phyloP scores from a whole-genome alignment of 2,113 vertebrate species.

The Coturnix japonica region DNA sequence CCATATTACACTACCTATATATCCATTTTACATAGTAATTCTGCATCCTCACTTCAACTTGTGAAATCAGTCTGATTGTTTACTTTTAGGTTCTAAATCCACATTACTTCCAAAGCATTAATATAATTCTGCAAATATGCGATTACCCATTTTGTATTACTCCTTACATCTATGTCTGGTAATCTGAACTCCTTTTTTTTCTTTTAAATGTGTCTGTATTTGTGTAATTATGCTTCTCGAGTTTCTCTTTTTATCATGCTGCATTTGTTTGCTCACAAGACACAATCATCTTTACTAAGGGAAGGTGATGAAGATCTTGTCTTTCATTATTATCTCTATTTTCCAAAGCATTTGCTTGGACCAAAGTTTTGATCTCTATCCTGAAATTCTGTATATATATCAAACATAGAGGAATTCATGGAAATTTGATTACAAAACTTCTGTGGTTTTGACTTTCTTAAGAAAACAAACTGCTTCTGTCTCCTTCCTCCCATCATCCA shows the following conservation, averaged over 20 bases:
- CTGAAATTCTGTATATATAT: not conserved
- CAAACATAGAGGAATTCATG: not conserved
- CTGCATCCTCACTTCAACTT: slow-evolving; percentile 50
- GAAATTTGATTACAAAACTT: not conserved
- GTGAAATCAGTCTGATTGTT: slow-evolving; percentile 63
- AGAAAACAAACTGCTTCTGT: not conserved
- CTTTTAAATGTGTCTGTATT: not conserved
- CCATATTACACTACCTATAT: slow-evolving; percentile 63
- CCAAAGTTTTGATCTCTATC: not conserved
- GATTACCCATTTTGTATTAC: slow-evolving; percentile 52
- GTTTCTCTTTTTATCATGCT: not conserved
- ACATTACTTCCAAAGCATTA: slow-evolving; percentile 52
- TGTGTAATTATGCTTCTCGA: not conserved
- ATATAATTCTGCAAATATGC: slow-evolving; percentile 36
- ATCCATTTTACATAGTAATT: slow-evolving; percentile 41
- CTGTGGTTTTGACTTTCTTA: not conserved
- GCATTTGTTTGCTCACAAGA: not conserved
- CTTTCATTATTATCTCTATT: not conserved
- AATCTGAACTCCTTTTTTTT: not conserved
- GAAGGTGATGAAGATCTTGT: not conserved
- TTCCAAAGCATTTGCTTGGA: not conserved
- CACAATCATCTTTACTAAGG: not conserved
- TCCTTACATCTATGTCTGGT: not conserved
- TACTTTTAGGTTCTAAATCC: slow-evolving; percentile 62
- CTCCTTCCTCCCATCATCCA: not conserved